phyloP scores from a whole-genome alignment of 92 coral and sea anemone species.

The Epizoanthus illoricatus region DNA sequence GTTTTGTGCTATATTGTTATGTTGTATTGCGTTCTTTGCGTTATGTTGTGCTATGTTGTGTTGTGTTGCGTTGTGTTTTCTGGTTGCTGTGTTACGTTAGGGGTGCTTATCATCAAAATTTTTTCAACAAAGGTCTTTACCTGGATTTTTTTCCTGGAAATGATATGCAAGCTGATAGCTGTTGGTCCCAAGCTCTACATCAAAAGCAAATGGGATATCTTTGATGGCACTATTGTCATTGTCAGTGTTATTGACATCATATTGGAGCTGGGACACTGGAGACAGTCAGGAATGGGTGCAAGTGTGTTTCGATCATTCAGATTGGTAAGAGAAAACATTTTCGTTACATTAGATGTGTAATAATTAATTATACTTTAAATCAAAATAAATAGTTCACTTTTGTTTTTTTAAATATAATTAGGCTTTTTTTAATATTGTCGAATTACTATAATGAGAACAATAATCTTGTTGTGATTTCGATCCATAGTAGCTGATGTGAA shows the following conservation, averaged over 20 bases:
- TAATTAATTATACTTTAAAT: too few relatives aligned
- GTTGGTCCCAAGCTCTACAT: slow-evolving; percentile 43
- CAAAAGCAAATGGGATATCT: slow-evolving; percentile 49
- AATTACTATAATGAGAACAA: too few relatives aligned
- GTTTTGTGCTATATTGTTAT: not conserved
- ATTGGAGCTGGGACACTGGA: slow-evolving; percentile 24
- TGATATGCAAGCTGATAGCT: slow-evolving; percentile 54
- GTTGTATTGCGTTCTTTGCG: not conserved
- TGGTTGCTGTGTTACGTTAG: not conserved
- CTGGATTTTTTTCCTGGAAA: slow-evolving; percentile 47
- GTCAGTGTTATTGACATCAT: slow-evolving; percentile 43
- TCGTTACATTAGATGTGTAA: too few relatives aligned
- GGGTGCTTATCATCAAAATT: not conserved
- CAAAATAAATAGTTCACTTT: too few relatives aligned
- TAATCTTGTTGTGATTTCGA: too few relatives aligned
- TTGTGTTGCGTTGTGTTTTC: not conserved
- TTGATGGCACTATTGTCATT: slow-evolving; percentile 52
- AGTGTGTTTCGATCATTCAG: slow-evolving; percentile 44
- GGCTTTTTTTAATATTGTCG: too few relatives aligned
- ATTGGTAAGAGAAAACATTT: slow-evolving; percentile 45
- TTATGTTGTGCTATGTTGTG: not conserved
- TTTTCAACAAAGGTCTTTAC: slow-evolving; percentile 34
- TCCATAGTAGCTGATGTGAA: too few relatives aligned
- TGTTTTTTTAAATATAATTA: too few relatives aligned
- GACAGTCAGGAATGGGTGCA: slow-evolving; percentile 25